phyloP scores from a whole-genome alignment of 2,888 invertebrate species.

The Hydriomena furcata region DNA sequence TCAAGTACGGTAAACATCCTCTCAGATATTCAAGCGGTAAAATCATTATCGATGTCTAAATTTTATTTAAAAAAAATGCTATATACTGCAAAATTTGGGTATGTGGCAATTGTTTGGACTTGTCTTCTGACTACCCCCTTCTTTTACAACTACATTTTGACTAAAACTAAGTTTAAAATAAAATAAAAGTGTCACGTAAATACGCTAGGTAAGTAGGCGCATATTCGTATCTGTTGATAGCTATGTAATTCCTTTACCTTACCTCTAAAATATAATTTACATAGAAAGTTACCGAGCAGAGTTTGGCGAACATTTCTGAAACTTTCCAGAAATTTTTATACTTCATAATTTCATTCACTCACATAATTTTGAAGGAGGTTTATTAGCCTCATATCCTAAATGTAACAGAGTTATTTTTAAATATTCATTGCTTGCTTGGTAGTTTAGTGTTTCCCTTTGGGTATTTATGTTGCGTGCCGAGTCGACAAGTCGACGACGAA shows the following conservation, averaged over 20 bases:
- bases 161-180: too few species aligned
- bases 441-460: neutral
- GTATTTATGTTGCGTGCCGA: constrained; percentile 1
- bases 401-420: neutral
- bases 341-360: constrained; percentile 21
- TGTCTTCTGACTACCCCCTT: too few species aligned
- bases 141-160: too few species aligned
- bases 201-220: too few species aligned
- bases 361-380: constrained; percentile 18
- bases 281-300: constrained; percentile 13
- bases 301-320: constrained; percentile 15
- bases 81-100: too few species aligned
- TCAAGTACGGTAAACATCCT: too few species aligned
- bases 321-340: constrained; percentile 14
- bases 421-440: neutral
- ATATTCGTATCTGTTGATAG: constrained; percentile 18
- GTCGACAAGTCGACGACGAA: neutral
- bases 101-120: too few species aligned
- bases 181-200: neutral
- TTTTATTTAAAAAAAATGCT: too few species aligned
- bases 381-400: constrained; percentile 19
- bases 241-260: constrained; percentile 8
- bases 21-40: too few species aligned
- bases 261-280: constrained; percentile 16
- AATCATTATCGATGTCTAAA: too few species aligned